phyloP scores from a whole-genome alignment of 2,797 vertebrate genomes.

The Poeciliopsis presidionis region DNA sequence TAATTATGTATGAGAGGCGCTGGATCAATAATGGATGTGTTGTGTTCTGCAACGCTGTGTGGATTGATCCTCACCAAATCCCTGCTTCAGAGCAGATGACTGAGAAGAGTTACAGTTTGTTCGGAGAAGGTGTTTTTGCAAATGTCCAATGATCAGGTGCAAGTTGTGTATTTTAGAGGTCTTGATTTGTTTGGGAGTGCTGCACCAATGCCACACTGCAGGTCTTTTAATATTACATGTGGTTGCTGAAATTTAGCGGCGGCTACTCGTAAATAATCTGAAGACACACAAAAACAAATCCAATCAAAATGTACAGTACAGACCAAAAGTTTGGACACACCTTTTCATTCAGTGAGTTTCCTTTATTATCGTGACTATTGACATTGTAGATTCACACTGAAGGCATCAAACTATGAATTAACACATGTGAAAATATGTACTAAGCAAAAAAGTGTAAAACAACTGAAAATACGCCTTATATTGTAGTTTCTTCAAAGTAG shows the following conservation, averaged over 20 bases:
- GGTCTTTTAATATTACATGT: slow-evolving; percentile 11
- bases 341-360: too few relatives aligned
- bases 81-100: slow-evolving; percentile 55
- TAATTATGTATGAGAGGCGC: slow-evolving; percentile 77
- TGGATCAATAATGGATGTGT: slow-evolving; percentile 76
- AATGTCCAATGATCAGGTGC: slow-evolving; percentile 60
- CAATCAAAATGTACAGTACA: not conserved
- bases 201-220: not conserved
- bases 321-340: too few relatives aligned
- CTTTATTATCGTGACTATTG: too few relatives aligned
- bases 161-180: not conserved
- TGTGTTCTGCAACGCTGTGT: slow-evolving; percentile 67
- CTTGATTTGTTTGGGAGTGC: not conserved
- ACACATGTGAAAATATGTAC: too few relatives aligned
- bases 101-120: slow-evolving; percentile 55
- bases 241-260: not conserved
- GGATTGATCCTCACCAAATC: slow-evolving; percentile 70
- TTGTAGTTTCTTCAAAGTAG: too few relatives aligned
- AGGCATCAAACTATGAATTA: too few relatives aligned
- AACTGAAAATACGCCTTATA: too few relatives aligned
- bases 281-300: not conserved
- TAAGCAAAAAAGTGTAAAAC: too few relatives aligned
- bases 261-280: not conserved
- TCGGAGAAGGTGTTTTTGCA: slow-evolving; percentile 51
- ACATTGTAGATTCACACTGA: too few relatives aligned